Conservation (phyloP, 2,113 vertebrate species). For the Epinephelus fuscoguttatus region DNA sequence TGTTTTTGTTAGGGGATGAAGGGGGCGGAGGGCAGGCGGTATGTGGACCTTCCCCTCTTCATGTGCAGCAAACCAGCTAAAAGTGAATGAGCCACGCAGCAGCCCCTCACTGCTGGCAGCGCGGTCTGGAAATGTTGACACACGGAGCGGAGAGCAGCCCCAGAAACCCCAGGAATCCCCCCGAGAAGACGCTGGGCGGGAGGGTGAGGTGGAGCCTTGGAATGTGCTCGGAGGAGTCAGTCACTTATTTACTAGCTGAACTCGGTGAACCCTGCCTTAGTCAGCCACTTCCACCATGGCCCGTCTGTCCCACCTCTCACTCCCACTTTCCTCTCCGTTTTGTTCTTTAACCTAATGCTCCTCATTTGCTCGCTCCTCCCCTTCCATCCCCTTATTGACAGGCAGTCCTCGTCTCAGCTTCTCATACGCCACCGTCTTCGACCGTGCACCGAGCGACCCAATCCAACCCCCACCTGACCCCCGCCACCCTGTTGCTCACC, state of each 20-base stretch:
- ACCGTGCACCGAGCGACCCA: conserved; percentile 21
- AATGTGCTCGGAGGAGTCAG: conserved; percentile 82
- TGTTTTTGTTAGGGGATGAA: conserved; percentile 76
- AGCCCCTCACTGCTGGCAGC: conserved; percentile 50
- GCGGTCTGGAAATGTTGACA: conserved; percentile 79
- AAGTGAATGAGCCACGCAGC: conserved; percentile 66
- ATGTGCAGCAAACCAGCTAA: conserved; percentile 49
- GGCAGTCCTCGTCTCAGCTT: conserved; percentile 15
- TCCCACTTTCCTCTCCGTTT: conserved; percentile 49
- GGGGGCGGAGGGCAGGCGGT: neutral
- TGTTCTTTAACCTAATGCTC: conserved; percentile 42
- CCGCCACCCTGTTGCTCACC: conserved; percentile 63
- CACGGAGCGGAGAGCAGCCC: conserved; percentile 70
- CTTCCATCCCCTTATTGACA: conserved; percentile 53
- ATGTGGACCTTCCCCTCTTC: conserved; percentile 37
- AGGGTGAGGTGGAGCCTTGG: conserved; percentile 83
- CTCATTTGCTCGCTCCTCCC: conserved; percentile 16
- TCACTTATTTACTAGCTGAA: conserved; percentile 88
- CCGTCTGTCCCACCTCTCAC: conserved; percentile 48
- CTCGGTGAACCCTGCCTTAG: conserved; percentile 87
- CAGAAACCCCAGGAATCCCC: conserved; percentile 83
- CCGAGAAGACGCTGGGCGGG: conserved; percentile 74
- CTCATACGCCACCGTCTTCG: conserved; percentile 53
- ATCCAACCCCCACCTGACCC: conserved; percentile 65
- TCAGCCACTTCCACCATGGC: conserved; percentile 78